Evolutionary conservation across 1,140 invertebrate species (phyloP), one percentile per base, ranked within the genome.

Genomic region (Asobara japonica): DNA sequence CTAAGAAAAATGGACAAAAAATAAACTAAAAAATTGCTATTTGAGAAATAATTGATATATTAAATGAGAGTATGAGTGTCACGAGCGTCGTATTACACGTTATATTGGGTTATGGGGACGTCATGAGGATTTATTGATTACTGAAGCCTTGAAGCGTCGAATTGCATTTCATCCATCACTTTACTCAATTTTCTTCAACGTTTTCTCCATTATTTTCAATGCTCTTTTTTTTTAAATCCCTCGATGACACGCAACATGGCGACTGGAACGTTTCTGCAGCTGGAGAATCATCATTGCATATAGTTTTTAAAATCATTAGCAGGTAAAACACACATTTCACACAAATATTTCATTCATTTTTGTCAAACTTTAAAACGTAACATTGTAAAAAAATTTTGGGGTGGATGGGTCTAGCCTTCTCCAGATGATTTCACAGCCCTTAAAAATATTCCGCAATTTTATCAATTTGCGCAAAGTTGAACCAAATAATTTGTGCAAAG

Each of bases 11-110:
- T 56, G 22, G 79, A 62, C 25, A 62, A 62, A 48, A 65, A 85
- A 84, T 79, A 85, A 13, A 85, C 83, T 86, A 86, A 86, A 86
- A 85, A 85, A 51, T 36, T 69, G 78, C 82, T 84, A 84, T 83
- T 85, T 78, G 33, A 41, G 20, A 56, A 56, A 56, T 56, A 56
- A 56, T 56, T 56, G 51, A 25, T 56, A 56, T 10, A 25, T 56
- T 5, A 36, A 22, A 56, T 56, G 51, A 56, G 51, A 56, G 51
- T 56, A 11, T 36, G 51, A 56, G 51, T 25, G 41, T 45, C 41
- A 45, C 41, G 20, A 22, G 51, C 18, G 51, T 56, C 51, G 51
- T 56, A 56, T 56, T 56, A 56, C 51, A 56, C 51, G 51, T 56
- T 25, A 56, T 56, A 56, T 56, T 56, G 20, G 51, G 51, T 56